Conservation (phyloP, 2,888 invertebrate genomes). For the Drosophila limbata region DNA sequence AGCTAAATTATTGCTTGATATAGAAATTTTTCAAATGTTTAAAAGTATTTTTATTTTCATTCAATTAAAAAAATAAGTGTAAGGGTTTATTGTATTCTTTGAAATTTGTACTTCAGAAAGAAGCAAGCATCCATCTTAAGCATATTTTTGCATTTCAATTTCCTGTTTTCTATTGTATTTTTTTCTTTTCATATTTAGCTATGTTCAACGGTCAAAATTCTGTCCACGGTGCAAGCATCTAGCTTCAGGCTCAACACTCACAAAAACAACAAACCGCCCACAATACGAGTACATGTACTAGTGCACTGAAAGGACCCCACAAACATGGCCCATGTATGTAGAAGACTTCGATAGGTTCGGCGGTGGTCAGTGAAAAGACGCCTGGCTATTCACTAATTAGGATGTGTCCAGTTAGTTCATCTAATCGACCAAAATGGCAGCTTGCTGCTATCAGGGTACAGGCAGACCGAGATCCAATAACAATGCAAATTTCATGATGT, state of each 20-base stretch:
- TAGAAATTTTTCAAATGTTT: too few relatives aligned
- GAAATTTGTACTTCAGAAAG: too few relatives aligned
- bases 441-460: constrained; percentile 5
- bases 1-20: too few relatives aligned
- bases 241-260: constrained; percentile 43
- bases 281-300: not conserved
- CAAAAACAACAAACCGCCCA: constrained; percentile 27
- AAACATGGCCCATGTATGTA: constrained; percentile 43
- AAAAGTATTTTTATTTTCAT: too few relatives aligned
- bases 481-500: constrained; percentile 15
- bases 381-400: constrained; percentile 40
- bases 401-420: constrained; percentile 11
- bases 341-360: constrained; percentile 16
- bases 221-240: constrained; percentile 44
- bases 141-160: too few relatives aligned
- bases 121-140: too few relatives aligned
- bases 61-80: too few relatives aligned
- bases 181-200: too few relatives aligned
- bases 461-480: constrained; percentile 15
- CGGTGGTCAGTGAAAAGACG: constrained; percentile 10
- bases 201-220: too few relatives aligned
- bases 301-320: constrained; percentile 42
- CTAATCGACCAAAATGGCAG: constrained; percentile 10
- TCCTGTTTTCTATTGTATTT: too few relatives aligned
- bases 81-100: too few relatives aligned